Evolutionary conservation across 2,797 vertebrate species (phyloP), one percentile per base, ranked within the genome.

Genomic region (Enteromius afrohamiltoni): DNA sequence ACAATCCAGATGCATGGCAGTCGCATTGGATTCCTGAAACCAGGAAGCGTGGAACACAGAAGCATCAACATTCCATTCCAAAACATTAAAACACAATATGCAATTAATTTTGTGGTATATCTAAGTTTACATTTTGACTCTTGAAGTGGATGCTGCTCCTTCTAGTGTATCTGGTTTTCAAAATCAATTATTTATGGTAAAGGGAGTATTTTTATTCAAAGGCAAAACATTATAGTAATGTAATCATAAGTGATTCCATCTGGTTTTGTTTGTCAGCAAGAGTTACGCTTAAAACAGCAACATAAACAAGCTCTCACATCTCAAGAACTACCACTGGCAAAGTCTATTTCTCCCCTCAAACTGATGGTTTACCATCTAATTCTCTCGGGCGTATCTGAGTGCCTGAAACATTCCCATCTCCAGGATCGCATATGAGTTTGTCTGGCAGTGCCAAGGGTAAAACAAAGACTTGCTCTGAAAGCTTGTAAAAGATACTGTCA

Each of bases 301-400:
- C 87, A 85, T 93, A 92, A 91, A 92, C 90, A 88, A 88, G 86
- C 91, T 92, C 91, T 91, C 91, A 91, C 91, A 90, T 93, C 92
- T 92, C 87, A 88, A 93, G 93, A 93, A 92, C 90, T 90, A 89
- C 90, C 89, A 75, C 82, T 82, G 85, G 82, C 82, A 78, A 82
- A 86, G 70, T 87, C 79, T 84, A 83, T 91, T 93, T 91, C 91
- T 91, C 88, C 58, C 83, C 86, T 90, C 82, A 85, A 93, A 94
- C 95, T 93, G 92, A 93, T 89, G 92, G 91, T 94, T 94, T 94
- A 93, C 93, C 91, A 92, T 90, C 91, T 91, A 92, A 92, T 92
- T 90, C 92, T 93, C 92, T 88, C 81, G 92, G 91, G 93, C 90
- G 89, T 91, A 87, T 89, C 89, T 87, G 89, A 93, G 92, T 89